phyloP scores from a whole-genome alignment of 2,888 invertebrate genomes.

The Dexiosoma caninum region DNA sequence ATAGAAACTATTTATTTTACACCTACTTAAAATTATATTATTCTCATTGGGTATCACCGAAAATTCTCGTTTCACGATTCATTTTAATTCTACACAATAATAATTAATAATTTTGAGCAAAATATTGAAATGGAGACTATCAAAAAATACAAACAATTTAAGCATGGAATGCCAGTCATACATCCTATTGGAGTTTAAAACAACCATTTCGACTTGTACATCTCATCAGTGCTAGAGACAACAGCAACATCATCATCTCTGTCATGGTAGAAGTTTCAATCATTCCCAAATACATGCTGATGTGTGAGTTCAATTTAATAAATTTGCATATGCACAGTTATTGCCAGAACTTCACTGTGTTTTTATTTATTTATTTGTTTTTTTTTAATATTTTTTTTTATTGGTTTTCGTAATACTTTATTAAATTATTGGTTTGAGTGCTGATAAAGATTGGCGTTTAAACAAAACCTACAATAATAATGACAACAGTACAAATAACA shows the following conservation, averaged over 20 bases:
- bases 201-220: neutral
- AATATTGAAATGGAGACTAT: too few species aligned
- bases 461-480: conserved; percentile 5
- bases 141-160: too few species aligned
- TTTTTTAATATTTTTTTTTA: neutral
- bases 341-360: neutral
- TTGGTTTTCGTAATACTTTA: conserved; percentile 31
- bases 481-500: conserved; percentile 13
- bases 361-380: conserved; percentile 12
- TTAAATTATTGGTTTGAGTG: conserved; percentile 53
- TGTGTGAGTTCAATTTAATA: neutral
- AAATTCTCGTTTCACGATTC: too few species aligned
- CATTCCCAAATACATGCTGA: neutral
- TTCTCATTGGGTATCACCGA: too few species aligned
- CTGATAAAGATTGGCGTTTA: conserved; percentile 17
- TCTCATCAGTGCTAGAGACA: neutral
- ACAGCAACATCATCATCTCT: neutral
- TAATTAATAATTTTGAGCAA: too few species aligned
- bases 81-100: too few species aligned
- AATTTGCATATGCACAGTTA: neutral
- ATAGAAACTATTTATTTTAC: too few species aligned
- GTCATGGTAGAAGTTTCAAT: neutral
- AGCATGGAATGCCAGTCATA: conserved; percentile 37
- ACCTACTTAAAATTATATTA: too few species aligned
- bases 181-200: conserved; percentile 12